Evolutionary conservation across 2,113 vertebrate species (phyloP), one percentile per base, ranked within the genome.

Genomic region (Entelurus aequoreus): DNA sequence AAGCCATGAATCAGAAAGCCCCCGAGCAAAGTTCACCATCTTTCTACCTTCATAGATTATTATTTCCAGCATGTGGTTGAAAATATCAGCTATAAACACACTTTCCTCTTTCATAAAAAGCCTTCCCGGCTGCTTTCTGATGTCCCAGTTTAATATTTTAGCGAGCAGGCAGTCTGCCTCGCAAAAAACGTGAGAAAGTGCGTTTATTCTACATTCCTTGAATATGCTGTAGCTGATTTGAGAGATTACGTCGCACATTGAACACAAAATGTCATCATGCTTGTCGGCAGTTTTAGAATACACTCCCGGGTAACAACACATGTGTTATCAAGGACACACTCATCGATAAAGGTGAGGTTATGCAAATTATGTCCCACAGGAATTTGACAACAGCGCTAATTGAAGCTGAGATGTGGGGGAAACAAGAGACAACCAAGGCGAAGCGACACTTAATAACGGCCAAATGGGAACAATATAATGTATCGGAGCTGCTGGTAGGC

Each of bases 321-420:
- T 62, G 67, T 37, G 6, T 76, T 75, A 71, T 74, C 80, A 84
- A 84, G 86, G 80, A 82, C 86, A 72, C 65, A 4, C 67, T 68
- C 74, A 78, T 74, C 74, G 74, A 72, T 16, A 63, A 82, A 86
- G 84, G 82, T 78, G 54, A 76, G 46, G 8, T 3, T 73, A 81
- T 80, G 81, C 68, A 66, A 85, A 86, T 85, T 1, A 28, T 15
- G n/a, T 10, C 38, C 14, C 65, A 72, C 38, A 58, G 46, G 56
- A 79, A 76, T 80, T 76, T 81, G 81, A 81, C 83, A 84, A 84
- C 68, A 74, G 62, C 69, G 72, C 56, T 60, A 13, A 53, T 36
- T 78, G 60, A 71, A 71, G 61, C 48, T 42, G 51, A 62, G 55
- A 40, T 3, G 28, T 1, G 28, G 60, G 52, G 62, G 54, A 42